phyloP scores from a whole-genome alignment of 2,797 vertebrate species.

The Artibeus jamaicensis region DNA sequence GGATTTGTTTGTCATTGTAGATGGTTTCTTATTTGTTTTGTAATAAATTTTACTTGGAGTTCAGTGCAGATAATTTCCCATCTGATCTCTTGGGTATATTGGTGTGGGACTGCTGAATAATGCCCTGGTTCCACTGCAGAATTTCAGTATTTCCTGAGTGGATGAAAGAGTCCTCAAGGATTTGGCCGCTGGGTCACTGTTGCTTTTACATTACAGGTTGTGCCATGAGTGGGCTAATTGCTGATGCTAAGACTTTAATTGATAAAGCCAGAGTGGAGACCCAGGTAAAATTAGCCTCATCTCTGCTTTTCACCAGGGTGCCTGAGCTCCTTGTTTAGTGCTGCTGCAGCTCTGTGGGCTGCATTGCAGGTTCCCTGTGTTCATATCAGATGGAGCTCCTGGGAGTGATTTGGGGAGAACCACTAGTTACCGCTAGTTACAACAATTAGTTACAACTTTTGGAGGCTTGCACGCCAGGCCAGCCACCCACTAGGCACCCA shows the following conservation, averaged over 20 bases:
- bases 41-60: neutral
- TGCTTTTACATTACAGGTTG: conserved; percentile 88
- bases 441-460: neutral
- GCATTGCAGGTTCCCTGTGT: neutral
- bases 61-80: conserved; percentile 8
- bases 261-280: conserved; percentile 99
- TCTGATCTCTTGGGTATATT: neutral
- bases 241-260: conserved; percentile 98
- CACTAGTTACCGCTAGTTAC: neutral
- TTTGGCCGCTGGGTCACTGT: conserved; percentile 62
- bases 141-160: conserved; percentile 42
- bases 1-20: neutral
- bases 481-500: neutral
- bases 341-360: neutral
- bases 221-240: conserved; percentile 99
- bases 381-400: neutral
- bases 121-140: neutral
- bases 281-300: conserved; percentile 86
- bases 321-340: neutral
- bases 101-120: conserved; percentile 1
- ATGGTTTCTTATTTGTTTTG: conserved; percentile 22
- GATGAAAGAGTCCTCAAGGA: conserved; percentile 19
- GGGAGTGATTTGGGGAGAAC: conserved; percentile 9
- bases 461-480: neutral
- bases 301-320: conserved; percentile 17